phyloP scores from a whole-genome alignment of 2,797 vertebrate genomes.

The Xiphophorus birchmanni region DNA sequence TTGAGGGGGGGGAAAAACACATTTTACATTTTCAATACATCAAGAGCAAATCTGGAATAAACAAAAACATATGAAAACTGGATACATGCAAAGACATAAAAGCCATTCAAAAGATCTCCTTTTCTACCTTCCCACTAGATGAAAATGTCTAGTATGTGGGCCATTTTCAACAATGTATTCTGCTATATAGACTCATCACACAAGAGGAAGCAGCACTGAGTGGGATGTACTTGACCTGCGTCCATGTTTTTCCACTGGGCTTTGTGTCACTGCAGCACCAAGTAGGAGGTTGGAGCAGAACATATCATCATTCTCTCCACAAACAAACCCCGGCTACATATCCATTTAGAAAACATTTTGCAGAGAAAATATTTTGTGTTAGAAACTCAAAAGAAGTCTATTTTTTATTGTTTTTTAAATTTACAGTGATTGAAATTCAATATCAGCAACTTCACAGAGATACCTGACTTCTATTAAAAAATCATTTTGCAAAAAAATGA shows the following conservation, averaged over 20 bases:
- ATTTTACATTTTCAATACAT: background rate
- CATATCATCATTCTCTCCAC: conserved; percentile 38
- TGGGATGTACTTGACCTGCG: conserved; percentile 70
- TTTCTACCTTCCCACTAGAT: conserved; percentile 41
- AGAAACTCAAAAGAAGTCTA: background rate
- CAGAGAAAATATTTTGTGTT: background rate
- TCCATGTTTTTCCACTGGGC: conserved; percentile 55
- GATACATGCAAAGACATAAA: conserved; percentile 1
- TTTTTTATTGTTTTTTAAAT: conserved; percentile 22
- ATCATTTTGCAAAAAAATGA: background rate
- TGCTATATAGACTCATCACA: conserved; percentile 54
- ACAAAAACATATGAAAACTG: background rate
- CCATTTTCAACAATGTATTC: conserved; percentile 50
- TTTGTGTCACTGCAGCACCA: conserved; percentile 28
- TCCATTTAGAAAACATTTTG: conserved; percentile 4
- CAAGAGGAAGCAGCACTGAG: conserved; percentile 53
- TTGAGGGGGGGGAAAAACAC: background rate
- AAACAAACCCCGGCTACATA: conserved; percentile 15
- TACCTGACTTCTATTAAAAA: conserved; percentile 4
- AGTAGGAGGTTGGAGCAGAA: conserved; percentile 45
- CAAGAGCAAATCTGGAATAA: background rate
- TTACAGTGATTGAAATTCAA: background rate
- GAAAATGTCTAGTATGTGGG: conserved; percentile 43
- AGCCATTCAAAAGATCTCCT: background rate
- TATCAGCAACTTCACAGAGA: background rate